These are phyloP conservation scores for Egretta garzetta DNA, from an alignment of 2,113 vertebrate species.

Conservation along the genomic window DNA sequence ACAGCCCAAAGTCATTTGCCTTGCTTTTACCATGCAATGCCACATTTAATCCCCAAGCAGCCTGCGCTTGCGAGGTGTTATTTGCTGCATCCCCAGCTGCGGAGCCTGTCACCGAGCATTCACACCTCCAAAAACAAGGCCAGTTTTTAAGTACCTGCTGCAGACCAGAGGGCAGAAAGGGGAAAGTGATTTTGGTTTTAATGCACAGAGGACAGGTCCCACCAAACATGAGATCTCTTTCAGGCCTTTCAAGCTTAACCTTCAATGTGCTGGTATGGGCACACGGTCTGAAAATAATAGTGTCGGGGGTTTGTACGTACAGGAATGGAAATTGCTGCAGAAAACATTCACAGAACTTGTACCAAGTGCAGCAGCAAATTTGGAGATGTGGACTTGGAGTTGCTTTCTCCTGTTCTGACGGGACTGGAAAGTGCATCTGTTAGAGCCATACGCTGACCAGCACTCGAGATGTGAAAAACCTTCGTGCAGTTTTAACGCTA, in stretches of 20 bases:
- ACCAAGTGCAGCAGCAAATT: neutral
- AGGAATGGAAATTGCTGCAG: neutral
- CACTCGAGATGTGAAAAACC: accelerated
- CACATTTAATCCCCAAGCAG: neutral
- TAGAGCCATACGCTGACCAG: neutral
- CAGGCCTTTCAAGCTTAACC: neutral
- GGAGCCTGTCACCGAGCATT: neutral
- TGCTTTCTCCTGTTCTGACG: neutral
- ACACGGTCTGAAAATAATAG: neutral
- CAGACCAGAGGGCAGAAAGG: neutral
- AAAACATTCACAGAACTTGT: neutral
- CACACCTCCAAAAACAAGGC: neutral
- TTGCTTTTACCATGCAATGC: accelerated
- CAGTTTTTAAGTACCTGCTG: neutral
- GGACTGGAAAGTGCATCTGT: neutral
- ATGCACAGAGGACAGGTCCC: neutral
- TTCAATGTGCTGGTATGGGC: neutral
- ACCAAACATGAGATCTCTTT: neutral
- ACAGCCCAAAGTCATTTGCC: neutral
- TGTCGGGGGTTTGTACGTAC: accelerated
- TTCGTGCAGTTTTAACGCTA: neutral
- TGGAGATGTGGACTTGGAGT: neutral
- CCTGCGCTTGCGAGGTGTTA: neutral
- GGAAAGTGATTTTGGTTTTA: neutral
- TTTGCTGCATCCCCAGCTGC: neutral